Evolutionary conservation across 2,888 invertebrate species (phyloP).

Genomic region (Cephus rjabovi): DNA sequence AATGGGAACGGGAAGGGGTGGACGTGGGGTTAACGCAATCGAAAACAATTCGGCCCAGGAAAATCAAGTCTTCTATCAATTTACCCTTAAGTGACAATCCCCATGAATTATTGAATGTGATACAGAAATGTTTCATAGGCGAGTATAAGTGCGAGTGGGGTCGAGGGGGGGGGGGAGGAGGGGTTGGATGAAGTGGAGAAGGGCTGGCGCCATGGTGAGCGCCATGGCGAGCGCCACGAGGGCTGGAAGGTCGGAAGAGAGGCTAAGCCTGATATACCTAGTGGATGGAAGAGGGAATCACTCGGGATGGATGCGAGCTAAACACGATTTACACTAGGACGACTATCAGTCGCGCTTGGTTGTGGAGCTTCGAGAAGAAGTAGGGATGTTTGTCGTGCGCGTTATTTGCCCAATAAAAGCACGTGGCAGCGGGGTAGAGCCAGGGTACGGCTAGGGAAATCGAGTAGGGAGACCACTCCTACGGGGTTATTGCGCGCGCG

Average conservation of each 20-base stretch:
- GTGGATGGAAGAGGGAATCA: slow-evolving; percentile 36
- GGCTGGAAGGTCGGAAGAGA: slow-evolving; percentile 1
- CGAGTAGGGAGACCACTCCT: background rate
- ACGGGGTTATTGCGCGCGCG: slow-evolving; percentile 22
- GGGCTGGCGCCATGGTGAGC: slow-evolving; percentile 22
- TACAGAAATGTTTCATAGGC: slow-evolving; percentile 24
- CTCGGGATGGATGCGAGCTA: slow-evolving; percentile 55
- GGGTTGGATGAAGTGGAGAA: slow-evolving; percentile 12
- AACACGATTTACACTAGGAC: slow-evolving; percentile 62
- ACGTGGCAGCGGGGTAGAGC: slow-evolving; percentile 46
- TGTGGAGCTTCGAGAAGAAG: slow-evolving; percentile 8
- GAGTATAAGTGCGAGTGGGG: background rate
- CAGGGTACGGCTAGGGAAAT: slow-evolving; percentile 16
- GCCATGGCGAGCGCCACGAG: slow-evolving; percentile 15
- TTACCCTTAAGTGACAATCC: slow-evolving; percentile 49
- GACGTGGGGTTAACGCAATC: background rate
- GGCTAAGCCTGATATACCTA: slow-evolving; percentile 1
- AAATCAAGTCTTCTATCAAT: slow-evolving; percentile 35
- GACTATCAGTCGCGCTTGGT: slow-evolving; percentile 19
- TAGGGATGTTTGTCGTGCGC: slow-evolving; percentile 61
- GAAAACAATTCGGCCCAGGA: background rate
- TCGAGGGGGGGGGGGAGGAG: background rate
- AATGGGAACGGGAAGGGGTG: background rate
- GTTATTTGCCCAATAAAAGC: slow-evolving; percentile 65
- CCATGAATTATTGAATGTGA: slow-evolving; percentile 47